A percentile compares a stretch with the other conserved stretches of the same genome.
Evolutionary conservation across 2,797 vertebrate genomes (phyloP).

Genomic region (Gorsachius magnificus): DNA sequence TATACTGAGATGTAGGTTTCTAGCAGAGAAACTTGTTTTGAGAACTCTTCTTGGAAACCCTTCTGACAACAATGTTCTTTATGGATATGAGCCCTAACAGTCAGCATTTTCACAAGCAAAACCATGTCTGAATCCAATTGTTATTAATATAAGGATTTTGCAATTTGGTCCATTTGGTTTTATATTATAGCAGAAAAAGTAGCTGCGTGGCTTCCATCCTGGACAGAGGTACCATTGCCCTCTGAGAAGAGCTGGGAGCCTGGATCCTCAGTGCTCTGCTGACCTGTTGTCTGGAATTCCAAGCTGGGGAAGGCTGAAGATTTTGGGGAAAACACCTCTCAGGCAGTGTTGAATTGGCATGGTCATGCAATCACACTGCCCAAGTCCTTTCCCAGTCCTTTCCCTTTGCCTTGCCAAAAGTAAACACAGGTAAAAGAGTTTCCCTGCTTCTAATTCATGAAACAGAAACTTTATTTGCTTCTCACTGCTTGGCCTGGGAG

Average conservation of each 20-base stretch:
- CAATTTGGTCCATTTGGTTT: neutral
- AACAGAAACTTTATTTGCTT: neutral
- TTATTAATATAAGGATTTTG: neutral
- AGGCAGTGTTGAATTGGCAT: neutral
- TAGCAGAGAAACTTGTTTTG: neutral
- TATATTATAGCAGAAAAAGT: neutral
- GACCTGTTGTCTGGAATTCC: neutral
- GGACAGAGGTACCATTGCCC: neutral
- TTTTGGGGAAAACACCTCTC: neutral
- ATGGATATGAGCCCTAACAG: neutral
- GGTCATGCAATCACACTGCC: neutral
- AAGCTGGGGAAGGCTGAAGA: neutral
- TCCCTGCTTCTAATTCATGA: neutral
- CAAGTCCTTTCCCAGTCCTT: neutral
- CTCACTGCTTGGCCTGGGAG: neutral
- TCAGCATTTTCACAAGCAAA: neutral
- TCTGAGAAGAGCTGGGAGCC: neutral
- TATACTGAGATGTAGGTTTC: neutral
- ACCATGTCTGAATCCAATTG: neutral
- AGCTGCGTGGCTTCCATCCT: neutral
- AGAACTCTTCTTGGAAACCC: neutral
- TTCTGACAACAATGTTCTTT: neutral
- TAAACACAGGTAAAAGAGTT: neutral
- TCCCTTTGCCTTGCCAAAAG: neutral
- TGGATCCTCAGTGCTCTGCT: neutral